A percentile compares a stretch with the other conserved stretches of the same genome.
These are phyloP conservation scores for Caradrina kadenii DNA, from an alignment of 2,888 invertebrate genomes.

Conservation along the genomic window DNA sequence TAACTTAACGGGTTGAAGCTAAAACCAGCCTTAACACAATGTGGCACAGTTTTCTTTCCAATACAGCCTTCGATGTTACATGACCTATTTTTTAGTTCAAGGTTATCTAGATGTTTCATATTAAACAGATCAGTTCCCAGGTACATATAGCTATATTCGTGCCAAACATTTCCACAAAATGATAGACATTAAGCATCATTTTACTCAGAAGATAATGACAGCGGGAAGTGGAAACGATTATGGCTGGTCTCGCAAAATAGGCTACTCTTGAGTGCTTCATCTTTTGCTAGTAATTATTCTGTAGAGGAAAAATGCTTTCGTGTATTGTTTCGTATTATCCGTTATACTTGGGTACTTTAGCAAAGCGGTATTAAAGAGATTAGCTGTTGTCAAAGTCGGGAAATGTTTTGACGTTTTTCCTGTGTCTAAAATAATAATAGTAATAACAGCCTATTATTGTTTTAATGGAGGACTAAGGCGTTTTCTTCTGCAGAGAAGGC, in stretches of 20 bases:
- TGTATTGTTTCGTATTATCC: conserved; percentile 49
- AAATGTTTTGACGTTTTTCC: conserved; percentile 30
- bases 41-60: not conserved
- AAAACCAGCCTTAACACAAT: not conserved
- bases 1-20: not conserved
- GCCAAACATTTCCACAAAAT: conserved; percentile 52
- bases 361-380: conserved; percentile 26
- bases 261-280: conserved; percentile 54
- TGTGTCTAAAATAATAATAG: conserved; percentile 1
- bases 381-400: conserved; percentile 25
- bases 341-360: conserved; percentile 23
- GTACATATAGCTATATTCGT: conserved; percentile 32
- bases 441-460: not conserved
- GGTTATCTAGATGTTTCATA: not conserved
- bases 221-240: conserved; percentile 65
- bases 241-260: conserved; percentile 56
- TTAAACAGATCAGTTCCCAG: conserved; percentile 29
- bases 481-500: no score
- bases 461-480: no score
- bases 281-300: conserved; percentile 60
- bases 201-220: conserved; percentile 63
- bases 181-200: conserved; percentile 66
- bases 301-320: conserved; percentile 50
- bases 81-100: conserved; percentile 4
- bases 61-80: not conserved